Conservation (phyloP, 2,113 vertebrate genomes). For the Antigone vipio region DNA sequence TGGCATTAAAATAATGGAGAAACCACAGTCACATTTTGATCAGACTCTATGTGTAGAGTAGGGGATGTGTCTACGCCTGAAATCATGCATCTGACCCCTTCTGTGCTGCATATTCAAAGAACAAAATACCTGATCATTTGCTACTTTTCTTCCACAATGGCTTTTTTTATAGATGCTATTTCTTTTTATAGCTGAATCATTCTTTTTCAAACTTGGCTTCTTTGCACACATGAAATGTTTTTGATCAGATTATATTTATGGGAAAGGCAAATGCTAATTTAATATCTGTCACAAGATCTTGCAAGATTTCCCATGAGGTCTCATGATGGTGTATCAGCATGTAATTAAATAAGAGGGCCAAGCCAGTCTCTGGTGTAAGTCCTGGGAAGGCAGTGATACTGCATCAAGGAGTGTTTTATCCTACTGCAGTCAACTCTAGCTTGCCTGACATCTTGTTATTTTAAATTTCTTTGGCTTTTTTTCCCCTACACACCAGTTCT, state of each 20-base stretch:
- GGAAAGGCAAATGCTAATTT: conserved; percentile 40
- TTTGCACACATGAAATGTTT: conserved; percentile 6
- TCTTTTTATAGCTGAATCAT: background rate
- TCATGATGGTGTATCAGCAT: conserved; percentile 9
- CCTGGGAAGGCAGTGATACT: background rate
- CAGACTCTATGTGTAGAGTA: background rate
- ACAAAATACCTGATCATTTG: background rate
- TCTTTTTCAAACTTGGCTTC: background rate
- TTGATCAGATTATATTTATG: background rate
- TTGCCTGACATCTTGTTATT: background rate
- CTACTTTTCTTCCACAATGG: background rate
- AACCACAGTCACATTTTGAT: background rate
- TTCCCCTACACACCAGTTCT: background rate
- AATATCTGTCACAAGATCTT: conserved; percentile 40
- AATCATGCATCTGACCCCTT: background rate
- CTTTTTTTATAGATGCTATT: background rate
- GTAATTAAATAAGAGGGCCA: conserved; percentile 44
- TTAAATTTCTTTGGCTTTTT: background rate
- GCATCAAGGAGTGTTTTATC: background rate
- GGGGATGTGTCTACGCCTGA: background rate
- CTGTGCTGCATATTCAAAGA: background rate
- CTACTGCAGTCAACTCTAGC: background rate
- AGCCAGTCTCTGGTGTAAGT: background rate
- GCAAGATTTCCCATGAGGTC: conserved; percentile 34
- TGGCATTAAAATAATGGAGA: background rate